Percentiles rank a stretch among this genome's conserved stretches.
Conservation (phyloP, 2,888 invertebrate genomes). For the Megastigmus dorsalis region DNA sequence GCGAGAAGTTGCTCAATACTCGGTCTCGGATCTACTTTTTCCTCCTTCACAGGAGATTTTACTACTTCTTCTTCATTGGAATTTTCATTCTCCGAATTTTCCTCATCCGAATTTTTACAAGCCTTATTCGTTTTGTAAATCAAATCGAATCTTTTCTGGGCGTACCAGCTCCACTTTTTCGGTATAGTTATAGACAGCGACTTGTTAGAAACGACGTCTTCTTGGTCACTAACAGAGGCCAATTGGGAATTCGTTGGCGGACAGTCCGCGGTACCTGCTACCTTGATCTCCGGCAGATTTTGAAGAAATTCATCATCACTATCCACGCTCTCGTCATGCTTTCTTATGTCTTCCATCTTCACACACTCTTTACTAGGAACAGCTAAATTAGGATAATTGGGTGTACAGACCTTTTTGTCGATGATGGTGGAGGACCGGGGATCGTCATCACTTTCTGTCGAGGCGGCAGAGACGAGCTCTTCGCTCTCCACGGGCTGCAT, state of each 20-base stretch:
- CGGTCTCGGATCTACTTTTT: neutral
- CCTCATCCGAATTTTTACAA: neutral
- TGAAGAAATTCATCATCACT: conserved; percentile 62
- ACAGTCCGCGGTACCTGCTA: conserved; percentile 60
- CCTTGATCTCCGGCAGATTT: conserved; percentile 63
- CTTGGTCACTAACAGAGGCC: conserved; percentile 39
- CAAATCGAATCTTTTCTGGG: conserved; percentile 30
- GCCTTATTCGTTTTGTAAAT: conserved; percentile 11
- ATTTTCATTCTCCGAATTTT: neutral
- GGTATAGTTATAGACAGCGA: conserved; percentile 3
- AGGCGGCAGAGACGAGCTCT: conserved; percentile 20
- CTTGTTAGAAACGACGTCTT: no score
- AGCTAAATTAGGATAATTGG: conserved; percentile 5
- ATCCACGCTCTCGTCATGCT: neutral
- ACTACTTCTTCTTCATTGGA: no score
- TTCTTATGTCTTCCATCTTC: neutral
- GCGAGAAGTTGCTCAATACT: conserved; percentile 27
- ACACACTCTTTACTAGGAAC: neutral
- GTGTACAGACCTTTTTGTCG: conserved; percentile 37
- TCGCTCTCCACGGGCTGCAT: conserved; percentile 17
- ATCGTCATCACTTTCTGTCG: conserved; percentile 31
- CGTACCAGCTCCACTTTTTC: conserved; percentile 25
- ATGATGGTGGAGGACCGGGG: no score
- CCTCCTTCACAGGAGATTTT: no score
- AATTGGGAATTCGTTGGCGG: conserved; percentile 50